phyloP scores from a whole-genome alignment of 2,888 invertebrate genomes.

The Tenthredo amoena region DNA sequence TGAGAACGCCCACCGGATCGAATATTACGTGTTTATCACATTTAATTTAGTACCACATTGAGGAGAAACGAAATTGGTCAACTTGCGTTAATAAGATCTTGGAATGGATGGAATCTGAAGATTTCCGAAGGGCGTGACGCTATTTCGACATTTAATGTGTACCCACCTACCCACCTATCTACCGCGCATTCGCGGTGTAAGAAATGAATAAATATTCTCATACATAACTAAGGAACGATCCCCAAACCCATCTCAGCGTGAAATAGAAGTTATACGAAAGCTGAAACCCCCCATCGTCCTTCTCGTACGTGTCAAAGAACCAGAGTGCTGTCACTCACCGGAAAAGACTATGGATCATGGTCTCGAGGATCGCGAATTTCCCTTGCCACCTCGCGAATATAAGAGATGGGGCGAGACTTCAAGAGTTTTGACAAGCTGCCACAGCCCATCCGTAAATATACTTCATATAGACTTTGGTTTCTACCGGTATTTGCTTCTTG shows the following conservation, averaged over 20 bases:
- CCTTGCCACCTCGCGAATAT: not conserved
- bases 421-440: constrained; percentile 49
- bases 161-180: not conserved
- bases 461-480: not conserved
- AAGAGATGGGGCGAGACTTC: not conserved
- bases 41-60: constrained; percentile 7
- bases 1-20: not conserved
- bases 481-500: not conserved
- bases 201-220: constrained; percentile 11
- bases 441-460: constrained; percentile 30
- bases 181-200: not conserved
- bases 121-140: not conserved
- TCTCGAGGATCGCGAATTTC: not conserved
- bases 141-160: not conserved
- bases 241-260: constrained; percentile 21
- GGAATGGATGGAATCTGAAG: not conserved
- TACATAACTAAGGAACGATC: constrained; percentile 3
- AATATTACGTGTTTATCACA: not conserved
- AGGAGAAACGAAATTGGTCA: not conserved
- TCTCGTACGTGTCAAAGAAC: constrained; percentile 10
- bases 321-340: constrained; percentile 40
- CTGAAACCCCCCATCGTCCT: not conserved
- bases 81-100: not conserved
- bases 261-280: constrained; percentile 25
- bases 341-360: constrained; percentile 34